Base-by-base conservation (phyloP, 2,113 vertebrate genomes). In the Steatornis caripensis region DNA sequence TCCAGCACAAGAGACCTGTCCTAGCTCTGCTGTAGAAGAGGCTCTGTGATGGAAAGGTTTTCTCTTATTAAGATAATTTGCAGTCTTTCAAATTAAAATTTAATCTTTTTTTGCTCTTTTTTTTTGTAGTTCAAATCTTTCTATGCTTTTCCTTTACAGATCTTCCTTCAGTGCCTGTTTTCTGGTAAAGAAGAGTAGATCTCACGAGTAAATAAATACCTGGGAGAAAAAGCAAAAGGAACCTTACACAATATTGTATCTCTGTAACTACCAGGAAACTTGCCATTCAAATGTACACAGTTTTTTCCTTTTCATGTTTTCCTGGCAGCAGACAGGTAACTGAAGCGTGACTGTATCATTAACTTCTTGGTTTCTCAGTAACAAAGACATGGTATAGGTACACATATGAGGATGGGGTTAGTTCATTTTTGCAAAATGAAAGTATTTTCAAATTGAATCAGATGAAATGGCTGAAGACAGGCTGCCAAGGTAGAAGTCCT, bases 361-460 rank as follows among this genome's bases (percentile, higher is more conserved):
- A 84, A 51, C 51, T 54, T 32, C 27, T 58, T n/a, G 10, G 29
- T 54, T 79, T 82, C 26, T 41, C 27, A 57, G 3, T 23, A 45
- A 77, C 19, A 84, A 49, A 65, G 15, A 13, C 22, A 54, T 7
- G 15, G 5, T 27, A 23, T 2, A 32, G 12, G 30, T 54, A 26
- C 1, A 0, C 10, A 4, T 3, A 43, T 4, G 16, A 72, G 22
- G 27, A 66, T 0, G n/a, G 1, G 4, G 13, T 30, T 29, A 51
- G 13, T 20, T 55, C 12, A 4, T 27, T 55, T 53, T n/a, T 68
- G 9, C 27, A 64, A 92, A 83, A n/a, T 23, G 3, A 58, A 55
- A 90, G 19, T 9, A 34, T n/a, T 43, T 83, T 43, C 32, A 12
- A 61, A 18, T 4, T 53, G 27, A 43, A 49, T 54, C 41, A 54